These are phyloP conservation scores for Xiphias gladius DNA, from an alignment of 2,113 vertebrate genomes.

Conservation along the genomic window DNA sequence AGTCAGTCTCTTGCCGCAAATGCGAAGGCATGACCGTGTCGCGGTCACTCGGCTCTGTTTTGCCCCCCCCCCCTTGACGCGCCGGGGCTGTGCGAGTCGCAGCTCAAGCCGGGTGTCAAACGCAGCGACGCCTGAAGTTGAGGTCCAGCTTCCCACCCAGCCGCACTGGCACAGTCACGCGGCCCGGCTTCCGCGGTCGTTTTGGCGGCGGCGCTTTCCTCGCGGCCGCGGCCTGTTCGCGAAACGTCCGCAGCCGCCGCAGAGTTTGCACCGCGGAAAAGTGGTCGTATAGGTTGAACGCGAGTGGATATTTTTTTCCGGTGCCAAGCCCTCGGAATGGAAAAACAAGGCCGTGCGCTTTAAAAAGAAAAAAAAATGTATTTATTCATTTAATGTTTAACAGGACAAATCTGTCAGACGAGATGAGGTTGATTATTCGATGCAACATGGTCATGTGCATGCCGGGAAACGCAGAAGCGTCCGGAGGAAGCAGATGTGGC, in stretches of 20 bases:
- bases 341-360: background rate
- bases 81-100: constrained; percentile 16
- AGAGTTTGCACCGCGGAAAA: background rate
- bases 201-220: too few species aligned
- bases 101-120: constrained; percentile 23
- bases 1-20: constrained; percentile 24
- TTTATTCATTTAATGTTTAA: background rate
- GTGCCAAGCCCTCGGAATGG: background rate
- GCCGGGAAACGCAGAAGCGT: background rate
- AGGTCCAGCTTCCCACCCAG: constrained; percentile 1
- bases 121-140: background rate
- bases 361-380: too few species aligned
- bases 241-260: background rate
- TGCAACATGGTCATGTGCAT: background rate
- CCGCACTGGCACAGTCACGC: too few species aligned
- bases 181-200: too few species aligned
- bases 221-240: background rate
- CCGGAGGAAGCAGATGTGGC: background rate
- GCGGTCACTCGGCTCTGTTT: constrained; percentile 13
- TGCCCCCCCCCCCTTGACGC: background rate
- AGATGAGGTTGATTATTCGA: background rate
- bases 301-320: background rate
- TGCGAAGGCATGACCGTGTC: constrained; percentile 13
- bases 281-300: background rate
- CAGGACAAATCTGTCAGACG: background rate